phyloP scores from a whole-genome alignment of 2,888 invertebrate species.

The Lasioglossum figueresi region DNA sequence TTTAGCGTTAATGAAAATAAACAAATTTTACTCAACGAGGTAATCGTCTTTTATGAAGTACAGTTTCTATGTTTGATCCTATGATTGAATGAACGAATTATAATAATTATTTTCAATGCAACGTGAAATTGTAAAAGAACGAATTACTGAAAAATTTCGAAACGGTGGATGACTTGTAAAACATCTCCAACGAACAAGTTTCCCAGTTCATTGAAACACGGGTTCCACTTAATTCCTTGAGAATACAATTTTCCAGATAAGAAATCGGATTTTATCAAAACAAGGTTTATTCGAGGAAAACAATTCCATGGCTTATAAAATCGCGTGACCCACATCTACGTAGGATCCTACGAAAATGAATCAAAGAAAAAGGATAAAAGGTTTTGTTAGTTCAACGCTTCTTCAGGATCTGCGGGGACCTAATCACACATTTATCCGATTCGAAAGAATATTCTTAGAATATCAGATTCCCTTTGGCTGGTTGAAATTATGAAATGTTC shows the following conservation, averaged over 20 bases:
- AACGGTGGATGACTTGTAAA: not conserved
- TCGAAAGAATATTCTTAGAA: not conserved
- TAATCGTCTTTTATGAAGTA: no score
- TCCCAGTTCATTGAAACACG: not conserved
- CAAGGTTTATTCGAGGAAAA: not conserved
- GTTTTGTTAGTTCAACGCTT: not conserved
- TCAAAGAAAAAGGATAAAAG: not conserved
- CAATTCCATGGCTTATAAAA: not conserved
- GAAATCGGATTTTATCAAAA: not conserved
- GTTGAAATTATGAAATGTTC: not conserved
- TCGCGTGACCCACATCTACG: not conserved
- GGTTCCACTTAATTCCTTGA: not conserved
- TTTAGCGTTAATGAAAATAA: no score
- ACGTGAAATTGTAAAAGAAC: no score
- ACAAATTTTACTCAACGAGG: no score
- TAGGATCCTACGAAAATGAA: not conserved
- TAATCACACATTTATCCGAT: not conserved
- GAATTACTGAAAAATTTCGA: no score
- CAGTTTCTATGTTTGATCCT: no score
- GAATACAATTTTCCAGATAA: not conserved
- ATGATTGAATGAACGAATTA: no score
- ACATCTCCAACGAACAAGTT: not conserved
- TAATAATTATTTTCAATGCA: no score
- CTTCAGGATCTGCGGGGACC: not conserved
- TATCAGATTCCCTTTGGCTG: not conserved